Evolutionary conservation across 2,113 vertebrate genomes (phyloP), one percentile per base, ranked within the genome.

Genomic region (Indicator maculatus): DNA sequence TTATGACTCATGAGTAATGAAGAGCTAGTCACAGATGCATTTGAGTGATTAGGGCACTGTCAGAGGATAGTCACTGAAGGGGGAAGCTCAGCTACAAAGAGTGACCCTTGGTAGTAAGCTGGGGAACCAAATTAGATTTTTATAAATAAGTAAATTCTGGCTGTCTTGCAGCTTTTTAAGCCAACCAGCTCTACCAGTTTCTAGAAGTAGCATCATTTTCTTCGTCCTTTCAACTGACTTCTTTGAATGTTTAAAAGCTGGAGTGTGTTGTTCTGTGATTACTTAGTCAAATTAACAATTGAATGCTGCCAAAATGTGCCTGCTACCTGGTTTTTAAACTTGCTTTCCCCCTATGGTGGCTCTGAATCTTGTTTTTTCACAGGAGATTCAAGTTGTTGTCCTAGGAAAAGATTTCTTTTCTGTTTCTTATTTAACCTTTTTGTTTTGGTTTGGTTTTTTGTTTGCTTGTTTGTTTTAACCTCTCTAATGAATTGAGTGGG

Each of bases 1-100:
- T 66, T 53, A 14, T 93, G 87, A 36, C 70, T 96, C 79, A 85
- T 86, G 79, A 60, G 31, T 77, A 74, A 75, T 83, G 80, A 56
- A 5, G 4, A 84, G 70, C 56, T 77, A 65, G 88, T 89, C 64
- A 74, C 67, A 89, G 52, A 83, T 77, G 72, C 47, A 5, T 45
- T 19, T 38, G 27, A 64, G 56, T 19, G 79, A 64, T 81, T 60
- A 66, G 15, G 33, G 47, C 8, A 41, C 64, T 83, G 52, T 80
- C 71, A 86, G 26, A 83, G 36, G 71, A 27, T 20, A 67, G 38
- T 8, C 65, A 27, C 31, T 39, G 44, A 78, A 60, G 45, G 73
- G 56, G 60, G 64, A 89, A 91, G 41, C 56, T 83, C 10, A 2
- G 86, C 28, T 63, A 19, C 55, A 59, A 66, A 36, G 69, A 33